Base-by-base conservation (phyloP, 2,113 vertebrate species). In the Macquaria australasica region DNA sequence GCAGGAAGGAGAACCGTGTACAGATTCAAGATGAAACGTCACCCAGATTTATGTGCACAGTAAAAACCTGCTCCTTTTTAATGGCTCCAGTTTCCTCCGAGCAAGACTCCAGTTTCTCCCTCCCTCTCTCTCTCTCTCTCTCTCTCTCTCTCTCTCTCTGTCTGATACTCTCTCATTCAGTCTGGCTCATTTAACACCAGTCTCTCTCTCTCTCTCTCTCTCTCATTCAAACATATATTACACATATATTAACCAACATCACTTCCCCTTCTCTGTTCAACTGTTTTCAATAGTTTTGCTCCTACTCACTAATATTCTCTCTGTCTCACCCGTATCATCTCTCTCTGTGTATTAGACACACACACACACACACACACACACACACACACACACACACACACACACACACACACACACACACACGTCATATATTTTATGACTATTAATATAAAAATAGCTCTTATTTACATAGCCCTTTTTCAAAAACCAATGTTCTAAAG, bases 11-110 rank as follows among this genome's bases (percentile, higher is more conserved):
- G 91, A 94, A 89, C 87, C 67, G 82, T 91, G 94, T 94, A 88
- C 89, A 83, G 91, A 92, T 91, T 94, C 69, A 59, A 94, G 94
- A 96, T 95, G 95, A 95, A 96, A 96, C 88, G 90, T 94, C 93
- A 93, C 88, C 64, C 83, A 93, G 95, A 96, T 95, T 96, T 95
- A 96, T 95, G 92, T 79, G 71, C 83, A 58, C 89, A 85, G 80
- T 95, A 92, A 96, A 95, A 94, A 87, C 77, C 84, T 93, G 91
- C 90, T 91, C 89, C 84, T 92, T 92, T 94, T 94, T 94, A 94
- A 94, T 84, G 93, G 89, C 79, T 92, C 82, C 71, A 84, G 92
- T 94, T 95, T 95, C 93, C 92, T 92, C 83, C 8, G 34, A 81
- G 90, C 83, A 79, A 76, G 82, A 92, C 79, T 90, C 72, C 56